Base-by-base conservation (phyloP, 2,113 vertebrate species). In the Paramormyrops kingsleyae region DNA sequence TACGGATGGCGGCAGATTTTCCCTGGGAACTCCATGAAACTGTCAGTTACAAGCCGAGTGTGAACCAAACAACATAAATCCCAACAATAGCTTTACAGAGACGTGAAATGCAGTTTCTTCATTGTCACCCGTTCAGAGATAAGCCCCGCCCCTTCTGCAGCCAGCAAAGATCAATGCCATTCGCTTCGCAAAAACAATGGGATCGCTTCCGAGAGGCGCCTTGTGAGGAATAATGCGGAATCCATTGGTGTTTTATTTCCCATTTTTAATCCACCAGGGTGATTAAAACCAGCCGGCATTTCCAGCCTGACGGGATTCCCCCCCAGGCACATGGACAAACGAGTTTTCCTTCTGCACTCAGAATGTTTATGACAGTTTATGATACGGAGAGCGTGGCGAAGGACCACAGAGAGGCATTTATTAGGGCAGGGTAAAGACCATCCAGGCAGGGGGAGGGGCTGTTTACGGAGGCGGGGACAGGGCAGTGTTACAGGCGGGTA, bases 291-390 rank as follows among this genome's bases (percentile, higher is more conserved):
- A 88, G 27, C 50, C 27, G 47, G 59, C 87, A 88, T 88, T 90
- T 90, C 27, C 47, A 49, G 35, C 19, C 31, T 86, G 49, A 87
- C 70, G 49, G 42, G 31, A 31, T 10, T 46, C 24, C 27, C 89
- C 86, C 87, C 50, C 47, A 84, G 77, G 90, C 74, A 35, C 12
- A 56, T 17, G 21, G n/a, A 42, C 52, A 90, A 83, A 62, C 24
- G 21, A 24, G 47, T 83, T 66, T 62, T 84, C 87, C 77, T 83
- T 59, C 70, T 35, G 42, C 44, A 74, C 90, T 88, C 59, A 10
- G 87, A 83, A 90, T 83, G 88, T 83, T 66, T 88, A 88, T 59
- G 86, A 88, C 87, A 88, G 66, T 90, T 88, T 90, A 90, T 87
- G 62, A 85, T 49, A 83, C 80, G 70, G 77, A 84, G 39, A 39